These are phyloP conservation scores for Gymnoscopelus microlampas DNA, from an alignment of 2,797 vertebrate species.

Conservation along the genomic window DNA sequence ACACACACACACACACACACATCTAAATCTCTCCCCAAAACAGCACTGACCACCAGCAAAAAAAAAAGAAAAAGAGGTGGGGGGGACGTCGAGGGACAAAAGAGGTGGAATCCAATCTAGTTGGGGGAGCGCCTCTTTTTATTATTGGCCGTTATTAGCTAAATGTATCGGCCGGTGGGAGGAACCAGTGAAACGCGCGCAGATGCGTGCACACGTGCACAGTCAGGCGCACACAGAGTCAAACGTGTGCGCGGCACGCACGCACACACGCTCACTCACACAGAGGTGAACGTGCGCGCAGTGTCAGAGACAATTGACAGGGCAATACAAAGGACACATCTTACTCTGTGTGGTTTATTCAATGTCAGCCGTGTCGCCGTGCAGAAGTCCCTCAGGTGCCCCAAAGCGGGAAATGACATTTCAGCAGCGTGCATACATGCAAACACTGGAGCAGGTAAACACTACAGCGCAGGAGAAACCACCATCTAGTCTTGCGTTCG, in stretches of 20 bases:
- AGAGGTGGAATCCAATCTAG: conserved; percentile 76
- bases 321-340: conserved; percentile 51
- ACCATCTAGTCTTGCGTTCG: too few species aligned
- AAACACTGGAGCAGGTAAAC: conserved; percentile 40
- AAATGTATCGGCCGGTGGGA: conserved; percentile 66
- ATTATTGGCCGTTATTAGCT: conserved; percentile 78
- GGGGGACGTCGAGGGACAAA: conserved; percentile 56
- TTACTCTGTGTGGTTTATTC: conserved; percentile 53
- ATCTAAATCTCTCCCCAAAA: conserved; percentile 38
- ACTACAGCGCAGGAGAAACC: too few species aligned
- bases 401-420: conserved; percentile 58
- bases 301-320: conserved; percentile 42
- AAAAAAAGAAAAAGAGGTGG: conserved; percentile 23
- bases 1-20: background rate
- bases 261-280: conserved; percentile 26
- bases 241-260: conserved; percentile 7
- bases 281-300: conserved; percentile 1
- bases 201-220: conserved; percentile 1
- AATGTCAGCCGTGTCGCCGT: conserved; percentile 48
- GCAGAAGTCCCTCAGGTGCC: conserved; percentile 49
- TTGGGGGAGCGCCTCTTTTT: conserved; percentile 60
- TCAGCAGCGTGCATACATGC: conserved; percentile 56
- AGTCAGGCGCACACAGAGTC: conserved; percentile 15
- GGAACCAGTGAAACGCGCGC: conserved; percentile 12
- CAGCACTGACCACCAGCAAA: conserved; percentile 62